Base-by-base conservation (phyloP, 2,113 vertebrate genomes). In the Toxotes jaculatrix region DNA sequence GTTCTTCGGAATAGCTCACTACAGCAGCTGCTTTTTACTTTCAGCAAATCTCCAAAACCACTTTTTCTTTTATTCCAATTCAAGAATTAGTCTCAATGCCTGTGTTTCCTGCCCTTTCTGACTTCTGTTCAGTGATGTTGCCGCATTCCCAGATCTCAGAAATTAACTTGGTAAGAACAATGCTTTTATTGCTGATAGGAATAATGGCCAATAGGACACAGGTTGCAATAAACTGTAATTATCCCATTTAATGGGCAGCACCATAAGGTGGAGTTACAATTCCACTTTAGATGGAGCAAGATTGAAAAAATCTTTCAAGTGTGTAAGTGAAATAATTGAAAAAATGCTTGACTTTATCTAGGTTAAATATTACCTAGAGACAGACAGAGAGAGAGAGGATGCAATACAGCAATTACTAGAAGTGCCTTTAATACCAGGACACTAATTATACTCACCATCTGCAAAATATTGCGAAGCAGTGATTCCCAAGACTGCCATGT, bases 361-460 rank as follows among this genome's bases (percentile, higher is more conserved):
- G 83, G 88, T 86, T 85, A 84, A 83, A 88, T 77, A 82, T 77
- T 61, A 89, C 62, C 75, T 23, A 72, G 86, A 89, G 79, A 79
- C 49, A 80, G 14, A 21, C 27, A 27, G 21, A 40, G 74, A 51
- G 43, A 70, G 63, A 59, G 34, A 79, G 67, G 62, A 76, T 31
- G 77, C 77, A 75, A 59, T 64, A 45, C 62, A 78, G 83, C 77
- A 82, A 88, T 72, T 71, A 84, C 80, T 75, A 38, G 32, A 72
- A 86, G 61, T 59, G 79, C 55, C 74, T 92, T 87, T 79, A 88
- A 85, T 85, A 86, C 74, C 70, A 62, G 57, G 81, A 79, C 69
- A 83, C 85, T 89, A 87, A 93, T 91, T 91, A 90, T 70, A 87
- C 68, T 74, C 82, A 78, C 86, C 88, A 90, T 90, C 88, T 92